Evolutionary conservation across 2,113 vertebrate species (phyloP), one percentile per base, ranked within the genome.

Genomic region (Octodon degus): DNA sequence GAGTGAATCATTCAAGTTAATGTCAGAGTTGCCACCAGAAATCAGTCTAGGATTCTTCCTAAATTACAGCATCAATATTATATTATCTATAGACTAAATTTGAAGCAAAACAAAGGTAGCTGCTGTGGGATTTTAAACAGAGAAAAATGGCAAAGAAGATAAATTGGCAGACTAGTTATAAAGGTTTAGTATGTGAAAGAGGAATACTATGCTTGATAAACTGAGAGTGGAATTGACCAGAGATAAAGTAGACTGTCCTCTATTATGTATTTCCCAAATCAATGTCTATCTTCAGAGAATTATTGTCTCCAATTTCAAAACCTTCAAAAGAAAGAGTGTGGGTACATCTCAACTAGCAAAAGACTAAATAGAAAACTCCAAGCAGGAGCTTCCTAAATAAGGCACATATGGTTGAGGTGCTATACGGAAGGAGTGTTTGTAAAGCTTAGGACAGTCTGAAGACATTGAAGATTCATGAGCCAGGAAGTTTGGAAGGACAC

Each of bases 401-500:
- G 67, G 43, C 34, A 89, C n/a, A 89, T 86, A 32, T 88, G 34
- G 6, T 30, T 94, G 62, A 86, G 43, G 43, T 86, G 67, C 55
- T 94, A 16, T 83, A 79, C 7, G 2, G 47, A 24, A 82, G 19
- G 77, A 92, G n/a, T 68, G 2, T 17, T 89, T 89, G 34, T 74
- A 96, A 96, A 94, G n/a, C 67, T 93, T 55, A 67, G 76, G 86
- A 88, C 7, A 89, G 76, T 95, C 68, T 90, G n/a, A 94, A 97
- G 95, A 84, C 77, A 72, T 24, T 90, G 40, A 86, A 92, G 7
- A 76, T 63, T 84, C 87, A 62, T 89, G 68, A 96, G 79, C 47
- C 84, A 96, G 96, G 84, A 81, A 96, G 32, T 87, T 90, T 97
- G 97, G 97, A 97, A 97, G 97, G 97, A 76, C 97, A 97, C 88